Base-by-base conservation (phyloP, 2,888 invertebrate species). In the Tinea pellionella region DNA sequence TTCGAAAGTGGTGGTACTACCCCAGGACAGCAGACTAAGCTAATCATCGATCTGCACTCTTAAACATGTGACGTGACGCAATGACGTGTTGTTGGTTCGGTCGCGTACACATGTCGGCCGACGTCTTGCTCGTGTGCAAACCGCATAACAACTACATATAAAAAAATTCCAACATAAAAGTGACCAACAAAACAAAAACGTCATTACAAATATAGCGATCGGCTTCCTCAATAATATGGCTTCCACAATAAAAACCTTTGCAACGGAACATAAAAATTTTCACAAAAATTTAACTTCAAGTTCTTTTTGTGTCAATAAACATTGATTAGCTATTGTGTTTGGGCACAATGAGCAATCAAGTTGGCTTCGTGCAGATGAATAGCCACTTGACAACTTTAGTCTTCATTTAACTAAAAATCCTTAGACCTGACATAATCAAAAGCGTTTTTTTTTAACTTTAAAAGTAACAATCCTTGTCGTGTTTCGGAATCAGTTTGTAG, bases 321-420 rank as follows among this genome's bases (percentile, higher is more conserved):
- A 68, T 68, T 81, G 84, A 84, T 85, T 84, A 80, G 72, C 68
- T 66, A 81, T 84, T 83, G 80, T 82, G 67, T 69, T 60, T 61
- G 60, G 63, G 68, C 69, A 83, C 83, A 83, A 83, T 80, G 74
- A 78, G 77, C 77, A 79, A 82, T 84, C 80, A 78, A 70, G 69
- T 65, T 69, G 68, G 64, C 67, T 68, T 72, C 70, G 68, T 32
- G 13, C 57, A 37, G 29, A 30, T 51, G 55, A 47, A 47, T 47
- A 18, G 2, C 24, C 9, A 18, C 55, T 55, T 55, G 24, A 19
- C 18, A 55, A 51, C 13, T 32, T 56, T 55, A 42, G 55, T 37
- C 41, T 56, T 51, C 60, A 53, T 47, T 16, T 47, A 47, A 47
- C 47, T 47, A 8, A 16, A 47, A 2, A 47, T 42, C 30, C 37